Conservation (phyloP, 1,140 invertebrate species). For the Euschistus heros region DNA sequence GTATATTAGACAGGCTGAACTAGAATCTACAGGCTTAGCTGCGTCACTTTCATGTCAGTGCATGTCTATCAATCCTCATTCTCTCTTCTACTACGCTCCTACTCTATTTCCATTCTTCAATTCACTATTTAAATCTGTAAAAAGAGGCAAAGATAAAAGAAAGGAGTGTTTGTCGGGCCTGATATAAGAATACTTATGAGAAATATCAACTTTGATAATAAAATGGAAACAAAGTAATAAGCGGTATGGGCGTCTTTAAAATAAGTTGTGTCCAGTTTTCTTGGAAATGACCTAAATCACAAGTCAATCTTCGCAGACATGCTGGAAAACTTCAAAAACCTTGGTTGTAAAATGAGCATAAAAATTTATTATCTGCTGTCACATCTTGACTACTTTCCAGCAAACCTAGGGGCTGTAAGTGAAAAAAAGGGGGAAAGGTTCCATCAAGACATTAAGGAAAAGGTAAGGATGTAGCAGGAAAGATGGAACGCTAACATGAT, state of each 20-base stretch:
- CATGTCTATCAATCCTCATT: too few relatives aligned
- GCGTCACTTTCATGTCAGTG: too few relatives aligned
- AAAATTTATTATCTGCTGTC: slow-evolving; percentile 36
- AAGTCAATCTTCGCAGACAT: not conserved
- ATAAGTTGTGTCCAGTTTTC: too few relatives aligned
- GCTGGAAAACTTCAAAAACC: not conserved
- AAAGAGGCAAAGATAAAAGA: slow-evolving; percentile 19
- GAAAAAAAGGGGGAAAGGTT: slow-evolving; percentile 36
- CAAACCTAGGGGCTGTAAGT: slow-evolving; percentile 33
- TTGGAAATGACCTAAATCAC: not conserved
- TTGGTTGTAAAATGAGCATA: slow-evolving; percentile 29
- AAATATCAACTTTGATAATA: slow-evolving; percentile 25
- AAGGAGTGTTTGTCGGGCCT: slow-evolving; percentile 29
- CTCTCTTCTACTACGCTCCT: too few relatives aligned
- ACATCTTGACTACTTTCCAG: slow-evolving; percentile 36
- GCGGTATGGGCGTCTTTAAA: slow-evolving; percentile 12
- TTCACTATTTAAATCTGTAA: too few relatives aligned
- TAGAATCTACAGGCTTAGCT: too few relatives aligned
- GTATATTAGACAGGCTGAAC: too few relatives aligned
- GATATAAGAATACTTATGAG: slow-evolving; percentile 31
- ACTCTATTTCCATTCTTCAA: too few relatives aligned
- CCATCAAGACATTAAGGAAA: too few relatives aligned
- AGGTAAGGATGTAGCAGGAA: not conserved
- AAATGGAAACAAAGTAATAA: slow-evolving; percentile 22
- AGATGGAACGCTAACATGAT: not conserved